A percentile compares a stretch with the other conserved stretches of the same genome.
Conservation (phyloP, 2,888 invertebrate species). For the Cosmorhoe ocellata region DNA sequence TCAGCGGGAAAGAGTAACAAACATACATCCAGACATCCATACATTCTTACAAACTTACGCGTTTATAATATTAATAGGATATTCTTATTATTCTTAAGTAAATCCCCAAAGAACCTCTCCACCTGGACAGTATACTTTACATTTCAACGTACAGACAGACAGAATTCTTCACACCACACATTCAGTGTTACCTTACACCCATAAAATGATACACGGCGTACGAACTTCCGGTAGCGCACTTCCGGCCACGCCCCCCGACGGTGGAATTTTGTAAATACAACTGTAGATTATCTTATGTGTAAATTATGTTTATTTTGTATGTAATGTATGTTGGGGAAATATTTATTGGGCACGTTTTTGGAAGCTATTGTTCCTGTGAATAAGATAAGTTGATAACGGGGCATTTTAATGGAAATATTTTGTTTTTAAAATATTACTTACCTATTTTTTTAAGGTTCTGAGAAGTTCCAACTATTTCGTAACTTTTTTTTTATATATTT, state of each 20-base stretch:
- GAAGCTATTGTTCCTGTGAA: neutral
- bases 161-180: constrained; percentile 25
- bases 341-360: constrained; percentile 35
- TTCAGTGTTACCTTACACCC: constrained; percentile 49
- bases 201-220: constrained; percentile 56
- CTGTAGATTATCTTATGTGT: constrained; percentile 32
- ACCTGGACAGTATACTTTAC: neutral
- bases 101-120: too few species aligned
- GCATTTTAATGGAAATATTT: too few species aligned
- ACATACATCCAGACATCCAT: too few species aligned
- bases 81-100: too few species aligned
- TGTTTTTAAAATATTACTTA: too few species aligned
- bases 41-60: too few species aligned
- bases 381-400: neutral
- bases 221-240: constrained; percentile 49
- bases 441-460: too few species aligned
- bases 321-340: constrained; percentile 29
- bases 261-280: constrained; percentile 50
- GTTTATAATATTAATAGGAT: too few species aligned
- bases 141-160: constrained; percentile 18
- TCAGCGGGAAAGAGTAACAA: too few species aligned
- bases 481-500: too few species aligned
- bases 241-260: constrained; percentile 54
- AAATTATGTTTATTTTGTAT: constrained; percentile 25
- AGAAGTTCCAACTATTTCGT: too few species aligned